phyloP scores from a whole-genome alignment of 2,888 invertebrate species.

The Celastrina argiolus region DNA sequence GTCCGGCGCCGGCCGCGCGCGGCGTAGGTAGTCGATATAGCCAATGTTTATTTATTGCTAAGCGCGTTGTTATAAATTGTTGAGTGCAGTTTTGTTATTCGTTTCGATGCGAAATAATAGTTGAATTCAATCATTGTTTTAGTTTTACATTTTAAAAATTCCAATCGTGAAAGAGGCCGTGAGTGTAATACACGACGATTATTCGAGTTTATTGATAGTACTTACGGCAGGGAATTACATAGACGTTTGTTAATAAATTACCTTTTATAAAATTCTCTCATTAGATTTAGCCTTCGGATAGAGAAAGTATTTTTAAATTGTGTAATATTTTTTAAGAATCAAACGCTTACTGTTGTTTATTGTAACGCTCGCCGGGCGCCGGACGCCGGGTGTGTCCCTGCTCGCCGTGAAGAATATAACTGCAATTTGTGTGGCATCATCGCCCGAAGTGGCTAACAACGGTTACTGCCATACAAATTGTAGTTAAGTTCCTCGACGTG shows the following conservation, averaged over 20 bases:
- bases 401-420: too few relatives aligned
- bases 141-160: conserved; percentile 23
- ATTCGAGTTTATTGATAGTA: neutral
- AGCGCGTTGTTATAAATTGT: conserved; percentile 42
- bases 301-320: neutral
- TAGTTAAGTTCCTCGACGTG: too few relatives aligned
- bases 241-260: neutral
- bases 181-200: neutral
- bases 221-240: conserved; percentile 1
- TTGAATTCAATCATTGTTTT: conserved; percentile 27
- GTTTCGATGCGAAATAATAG: conserved; percentile 32
- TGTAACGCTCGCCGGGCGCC: neutral
- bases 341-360: conserved; percentile 6
- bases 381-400: too few relatives aligned
- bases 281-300: neutral
- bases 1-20: neutral
- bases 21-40: conserved; percentile 35
- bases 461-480: too few relatives aligned
- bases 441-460: too few relatives aligned
- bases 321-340: conserved; percentile 10
- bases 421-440: too few relatives aligned
- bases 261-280: neutral
- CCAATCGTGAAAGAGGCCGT: neutral
- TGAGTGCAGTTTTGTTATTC: conserved; percentile 36
- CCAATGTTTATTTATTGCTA: conserved; percentile 45